Evolutionary conservation across 2,888 invertebrate genomes (phyloP), one percentile per base, ranked within the genome.

Genomic region (Electrophaes corylata): DNA sequence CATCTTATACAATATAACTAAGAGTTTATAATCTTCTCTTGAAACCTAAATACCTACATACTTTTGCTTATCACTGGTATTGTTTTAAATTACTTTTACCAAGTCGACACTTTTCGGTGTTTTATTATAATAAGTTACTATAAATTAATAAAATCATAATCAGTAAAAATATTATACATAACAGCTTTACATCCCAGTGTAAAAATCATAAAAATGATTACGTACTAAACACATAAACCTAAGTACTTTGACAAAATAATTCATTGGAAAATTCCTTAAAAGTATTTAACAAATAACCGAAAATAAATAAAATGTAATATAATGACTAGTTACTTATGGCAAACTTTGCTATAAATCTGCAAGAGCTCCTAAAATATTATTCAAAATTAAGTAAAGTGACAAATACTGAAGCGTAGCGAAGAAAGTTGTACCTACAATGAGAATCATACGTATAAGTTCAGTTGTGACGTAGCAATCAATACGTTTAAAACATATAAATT

Each of bases 21-120:
- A 80, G 76, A 83, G 83, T 83, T 26, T 18, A 31, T 80, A 84
- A 84, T 83, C 81, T 84, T 84, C 85, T 87, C 83, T 84, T 85
- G 85, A 86, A 83, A 87, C 84, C 88, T 88, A 89, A 51, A 85
- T 76, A 76, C 75, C 89, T 91, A 90, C n/a, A n/a, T n/a, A n/a
- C 87, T 81, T 86, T 83, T 84, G 87, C 75, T 83, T 85, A 88
- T 82, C 72, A 73, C 72, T 79, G 79, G 79, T 73, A 78, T 81
- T 79, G 71, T 76, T 75, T 67, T 68, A 68, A 76, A 73, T 70
- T 71, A 78, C 75, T 72, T 71, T 73, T 71, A 73, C 65, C 59
- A 67, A 60, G 48, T 60, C 58, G 43, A 65, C 52, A 49, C 45
- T 53, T 54, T 59, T 54, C n/a, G 45, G 55, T 60, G 45, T 43